Evolutionary conservation across 2,888 invertebrate species (phyloP).

Genomic region (Aspidapion aeneum): DNA sequence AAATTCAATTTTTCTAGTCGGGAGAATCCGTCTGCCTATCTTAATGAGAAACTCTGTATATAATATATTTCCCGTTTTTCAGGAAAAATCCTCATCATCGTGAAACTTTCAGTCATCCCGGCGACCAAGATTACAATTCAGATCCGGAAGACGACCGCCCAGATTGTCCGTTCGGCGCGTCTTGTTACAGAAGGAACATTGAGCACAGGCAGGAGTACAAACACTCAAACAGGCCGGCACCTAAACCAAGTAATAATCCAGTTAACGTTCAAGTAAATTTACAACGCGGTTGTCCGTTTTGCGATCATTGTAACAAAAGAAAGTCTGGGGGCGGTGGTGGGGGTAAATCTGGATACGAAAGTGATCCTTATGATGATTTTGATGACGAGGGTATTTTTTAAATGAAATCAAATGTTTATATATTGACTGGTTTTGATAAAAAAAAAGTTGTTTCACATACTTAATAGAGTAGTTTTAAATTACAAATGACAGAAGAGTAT

Average conservation of each 20-base stretch:
- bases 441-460: too few species aligned
- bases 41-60: too few species aligned
- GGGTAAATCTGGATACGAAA: slow-evolving; percentile 28
- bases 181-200: slow-evolving; percentile 56
- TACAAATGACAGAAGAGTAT: too few species aligned
- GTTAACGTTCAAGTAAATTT: slow-evolving; percentile 20
- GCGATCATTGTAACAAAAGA: slow-evolving; percentile 27
- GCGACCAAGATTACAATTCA: slow-evolving; percentile 57
- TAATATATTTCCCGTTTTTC: too few species aligned
- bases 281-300: slow-evolving; percentile 21
- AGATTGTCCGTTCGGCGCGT: slow-evolving; percentile 56
- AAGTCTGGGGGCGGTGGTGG: slow-evolving; percentile 7
- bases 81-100: slow-evolving; percentile 61
- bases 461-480: too few species aligned
- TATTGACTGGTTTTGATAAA: too few species aligned
- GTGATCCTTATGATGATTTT: slow-evolving; percentile 26
- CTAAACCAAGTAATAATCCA: slow-evolving; percentile 28
- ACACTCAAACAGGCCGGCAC: slow-evolving; percentile 43
- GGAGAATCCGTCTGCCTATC: too few species aligned
- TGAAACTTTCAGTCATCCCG: slow-evolving; percentile 59
- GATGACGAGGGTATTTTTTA: not conserved
- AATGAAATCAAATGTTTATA: too few species aligned
- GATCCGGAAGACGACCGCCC: slow-evolving; percentile 47
- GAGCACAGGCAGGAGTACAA: slow-evolving; percentile 55
- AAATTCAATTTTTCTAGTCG: too few species aligned